Conservation (phyloP, 2,888 invertebrate species). For the Troglohyphantes excavatus region DNA sequence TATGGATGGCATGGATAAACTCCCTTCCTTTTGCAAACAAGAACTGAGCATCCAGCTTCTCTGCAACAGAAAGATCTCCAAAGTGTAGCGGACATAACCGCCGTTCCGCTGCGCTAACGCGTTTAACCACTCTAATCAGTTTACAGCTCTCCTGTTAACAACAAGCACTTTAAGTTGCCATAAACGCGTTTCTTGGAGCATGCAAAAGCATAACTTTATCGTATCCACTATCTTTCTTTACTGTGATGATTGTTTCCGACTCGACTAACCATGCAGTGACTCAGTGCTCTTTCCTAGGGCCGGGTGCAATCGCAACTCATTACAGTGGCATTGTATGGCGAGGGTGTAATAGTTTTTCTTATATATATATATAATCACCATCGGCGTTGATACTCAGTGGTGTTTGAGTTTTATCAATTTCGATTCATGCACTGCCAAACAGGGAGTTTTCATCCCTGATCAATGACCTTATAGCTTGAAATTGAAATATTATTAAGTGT, state of each 20-base stretch:
- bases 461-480: neutral
- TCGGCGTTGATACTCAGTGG: neutral
- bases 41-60: neutral
- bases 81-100: slow-evolving; percentile 2
- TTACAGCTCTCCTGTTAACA: slow-evolving; percentile 21
- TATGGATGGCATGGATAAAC: neutral
- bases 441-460: neutral
- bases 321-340: slow-evolving; percentile 10
- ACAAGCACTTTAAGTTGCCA: neutral
- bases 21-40: neutral
- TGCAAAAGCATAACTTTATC: slow-evolving; percentile 6
- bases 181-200: neutral
- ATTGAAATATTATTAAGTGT: too few relatives aligned
- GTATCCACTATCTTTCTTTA: neutral
- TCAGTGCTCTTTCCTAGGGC: neutral
- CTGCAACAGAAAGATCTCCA: neutral
- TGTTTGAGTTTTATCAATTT: neutral
- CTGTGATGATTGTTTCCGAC: neutral
- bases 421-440: neutral
- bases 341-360: slow-evolving; percentile 8
- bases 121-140: slow-evolving; percentile 38
- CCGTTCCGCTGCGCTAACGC: slow-evolving; percentile 26
- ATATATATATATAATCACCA: neutral
- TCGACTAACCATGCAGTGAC: slow-evolving; percentile 10
- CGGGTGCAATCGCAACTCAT: neutral